These are phyloP conservation scores for Pardosa pseudoannulata DNA, from an alignment of 2,888 invertebrate species.

Conservation along the genomic window DNA sequence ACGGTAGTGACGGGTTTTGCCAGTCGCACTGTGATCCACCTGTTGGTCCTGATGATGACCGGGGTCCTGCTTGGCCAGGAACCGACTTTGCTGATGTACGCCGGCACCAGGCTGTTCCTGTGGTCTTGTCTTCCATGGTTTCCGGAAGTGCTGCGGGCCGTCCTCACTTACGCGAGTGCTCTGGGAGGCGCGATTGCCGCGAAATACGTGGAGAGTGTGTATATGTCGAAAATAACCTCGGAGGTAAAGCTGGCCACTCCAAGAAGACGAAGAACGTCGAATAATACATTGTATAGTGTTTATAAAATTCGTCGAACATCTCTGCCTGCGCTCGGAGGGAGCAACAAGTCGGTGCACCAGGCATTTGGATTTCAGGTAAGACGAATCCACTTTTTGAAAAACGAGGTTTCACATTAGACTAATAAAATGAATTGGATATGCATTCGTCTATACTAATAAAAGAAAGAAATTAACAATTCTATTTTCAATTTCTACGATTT, in stretches of 20 bases:
- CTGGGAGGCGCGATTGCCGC: slow-evolving; percentile 35
- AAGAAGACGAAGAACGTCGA: slow-evolving; percentile 45
- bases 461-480: no score
- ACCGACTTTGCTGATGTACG: slow-evolving; percentile 28
- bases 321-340: slow-evolving; percentile 51
- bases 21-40: slow-evolving; percentile 24
- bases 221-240: slow-evolving; percentile 31
- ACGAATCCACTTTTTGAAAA: neutral
- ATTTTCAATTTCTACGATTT: no score
- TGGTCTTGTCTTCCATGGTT: slow-evolving; percentile 43
- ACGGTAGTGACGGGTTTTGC: slow-evolving; percentile 1
- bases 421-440: no score
- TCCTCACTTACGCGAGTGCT: slow-evolving; percentile 26
- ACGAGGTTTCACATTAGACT: no score
- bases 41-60: slow-evolving; percentile 18
- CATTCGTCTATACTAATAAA: no score
- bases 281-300: slow-evolving; percentile 40
- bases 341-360: slow-evolving; percentile 42
- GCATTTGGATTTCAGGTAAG: slow-evolving; percentile 65
- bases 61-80: slow-evolving; percentile 23
- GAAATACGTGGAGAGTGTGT: slow-evolving; percentile 42
- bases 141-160: slow-evolving; percentile 11
- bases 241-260: slow-evolving; percentile 48
- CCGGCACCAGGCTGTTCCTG: slow-evolving; percentile 40
- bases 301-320: slow-evolving; percentile 63